phyloP scores from a whole-genome alignment of 2,113 vertebrate species.

The Neofelis nebulosa region DNA sequence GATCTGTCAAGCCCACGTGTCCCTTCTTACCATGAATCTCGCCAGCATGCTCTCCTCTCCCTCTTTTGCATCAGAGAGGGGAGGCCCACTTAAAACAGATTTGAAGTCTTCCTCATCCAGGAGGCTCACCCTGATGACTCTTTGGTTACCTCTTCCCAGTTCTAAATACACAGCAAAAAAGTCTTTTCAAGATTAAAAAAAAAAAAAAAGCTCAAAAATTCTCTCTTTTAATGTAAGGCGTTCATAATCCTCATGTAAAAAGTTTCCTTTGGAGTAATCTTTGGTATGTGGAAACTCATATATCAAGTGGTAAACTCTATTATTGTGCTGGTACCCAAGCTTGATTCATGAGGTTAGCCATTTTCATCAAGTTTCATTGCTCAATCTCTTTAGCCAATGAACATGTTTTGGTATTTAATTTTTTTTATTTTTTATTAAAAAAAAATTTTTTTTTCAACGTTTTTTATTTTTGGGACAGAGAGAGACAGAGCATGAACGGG shows the following conservation, averaged over 20 bases:
- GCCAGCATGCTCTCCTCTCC: not conserved
- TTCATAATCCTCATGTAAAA: not conserved
- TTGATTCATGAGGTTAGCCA: not conserved
- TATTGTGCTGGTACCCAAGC: not conserved
- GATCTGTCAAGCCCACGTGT: not conserved
- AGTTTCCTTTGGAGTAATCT: not conserved
- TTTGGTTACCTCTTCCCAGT: not conserved
- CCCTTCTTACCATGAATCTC: not conserved
- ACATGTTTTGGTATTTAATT: not conserved
- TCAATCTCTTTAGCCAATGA: conserved; percentile 40
- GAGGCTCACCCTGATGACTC: not conserved
- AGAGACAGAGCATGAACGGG: no score
- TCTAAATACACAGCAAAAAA: not conserved
- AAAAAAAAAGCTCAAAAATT: not conserved
- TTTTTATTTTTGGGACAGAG: no score
- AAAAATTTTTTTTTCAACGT: no score
- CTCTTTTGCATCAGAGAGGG: not conserved
- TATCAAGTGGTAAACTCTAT: not conserved
- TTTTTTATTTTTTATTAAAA: no score
- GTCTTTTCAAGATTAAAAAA: not conserved
- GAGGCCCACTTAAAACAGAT: not conserved
- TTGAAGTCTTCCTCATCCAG: not conserved
- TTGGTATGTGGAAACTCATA: not conserved
- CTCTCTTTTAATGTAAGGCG: not conserved
- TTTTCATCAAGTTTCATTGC: conserved; percentile 44